Evolutionary conservation across 2,888 invertebrate genomes (phyloP), one percentile per base, ranked within the genome.

Genomic region (Crepidodera aurea): DNA sequence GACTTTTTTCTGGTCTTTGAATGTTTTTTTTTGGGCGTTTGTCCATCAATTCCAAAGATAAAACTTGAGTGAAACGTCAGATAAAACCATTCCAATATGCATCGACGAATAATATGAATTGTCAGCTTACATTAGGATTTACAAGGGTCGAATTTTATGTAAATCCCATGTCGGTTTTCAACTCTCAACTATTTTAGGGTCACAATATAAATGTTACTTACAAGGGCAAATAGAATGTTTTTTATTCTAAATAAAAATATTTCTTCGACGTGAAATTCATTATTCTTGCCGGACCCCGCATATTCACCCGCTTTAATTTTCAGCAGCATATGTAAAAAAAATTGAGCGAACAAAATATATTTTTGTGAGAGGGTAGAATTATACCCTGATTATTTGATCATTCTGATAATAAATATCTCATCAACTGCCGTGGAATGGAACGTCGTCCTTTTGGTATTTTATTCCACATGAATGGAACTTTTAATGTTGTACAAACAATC

Each of bases 401-500:
- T 34, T 34, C 32, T 34, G 51, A 51, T 34, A 34, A 51, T 19
- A 12, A 32, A 19, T 37, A n/a, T n/a, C n/a, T n/a, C n/a, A n/a
- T n/a, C n/a, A n/a, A n/a, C 51, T 15, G 19, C 37, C 37, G 8
- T 2, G 10, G n/a, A 53, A 40, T 40, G 40, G 13, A 15, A 40
- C 37, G 18, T 27, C 56, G 46, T 55, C 44, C 42, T 44, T 44
- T 44, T 55, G 56, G 37, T 57, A 37, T 50, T 57, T 57, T 57
- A 40, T 48, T 57, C 39, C 48, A 57, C 57, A 57, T 57, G 48
- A 57, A 57, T 57, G 57, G 27, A 39, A 57, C 37, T 57, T 57
- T 39, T 57, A 67, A 64, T 64, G 60, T 50, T 65, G 60, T 62
- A 62, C 68, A 68, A 71, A 70, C 68, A 70, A 66, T 62, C 65